Conservation (phyloP, 2,797 vertebrate species). For the Lemur catta region DNA sequence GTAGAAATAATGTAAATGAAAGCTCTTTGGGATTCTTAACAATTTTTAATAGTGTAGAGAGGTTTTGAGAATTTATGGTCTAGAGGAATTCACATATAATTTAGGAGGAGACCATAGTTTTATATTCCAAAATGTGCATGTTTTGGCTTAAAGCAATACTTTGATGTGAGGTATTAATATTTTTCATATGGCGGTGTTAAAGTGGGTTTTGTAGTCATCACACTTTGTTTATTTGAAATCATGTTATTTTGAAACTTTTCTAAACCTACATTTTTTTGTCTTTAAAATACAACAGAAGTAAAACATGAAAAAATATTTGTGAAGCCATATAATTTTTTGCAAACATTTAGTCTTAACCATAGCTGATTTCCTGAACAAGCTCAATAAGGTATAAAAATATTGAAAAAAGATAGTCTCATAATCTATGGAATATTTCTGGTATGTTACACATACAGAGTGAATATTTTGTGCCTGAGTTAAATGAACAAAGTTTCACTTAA, state of each 20-base stretch:
- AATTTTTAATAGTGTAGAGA: not conserved
- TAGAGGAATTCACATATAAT: not conserved
- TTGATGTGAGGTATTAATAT: not conserved
- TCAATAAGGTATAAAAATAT: constrained; percentile 35
- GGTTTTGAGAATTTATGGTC: not conserved
- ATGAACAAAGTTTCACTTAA: constrained; percentile 50
- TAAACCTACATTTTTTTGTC: not conserved
- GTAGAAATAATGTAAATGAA: not conserved
- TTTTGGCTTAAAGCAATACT: not conserved
- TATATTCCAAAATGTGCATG: not conserved
- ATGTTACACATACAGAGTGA: not conserved
- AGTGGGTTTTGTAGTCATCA: constrained; percentile 29
- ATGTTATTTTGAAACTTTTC: constrained; percentile 7
- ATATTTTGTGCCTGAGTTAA: constrained; percentile 60
- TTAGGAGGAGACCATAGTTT: not conserved
- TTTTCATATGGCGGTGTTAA: constrained; percentile 34
- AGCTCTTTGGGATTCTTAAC: not conserved
- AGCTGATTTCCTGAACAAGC: constrained; percentile 37
- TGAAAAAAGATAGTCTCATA: constrained; percentile 57
- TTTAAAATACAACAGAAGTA: constrained; percentile 26
- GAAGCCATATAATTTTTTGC: not conserved
- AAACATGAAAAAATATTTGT: constrained; percentile 35
- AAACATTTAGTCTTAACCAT: not conserved
- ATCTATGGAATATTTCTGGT: constrained; percentile 29
- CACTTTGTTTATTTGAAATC: constrained; percentile 9